A percentile compares a stretch with the other conserved stretches of the same genome.
These are phyloP conservation scores for Malurus leucopterus DNA, from an alignment of 2,797 vertebrate species.

Conservation along the genomic window DNA sequence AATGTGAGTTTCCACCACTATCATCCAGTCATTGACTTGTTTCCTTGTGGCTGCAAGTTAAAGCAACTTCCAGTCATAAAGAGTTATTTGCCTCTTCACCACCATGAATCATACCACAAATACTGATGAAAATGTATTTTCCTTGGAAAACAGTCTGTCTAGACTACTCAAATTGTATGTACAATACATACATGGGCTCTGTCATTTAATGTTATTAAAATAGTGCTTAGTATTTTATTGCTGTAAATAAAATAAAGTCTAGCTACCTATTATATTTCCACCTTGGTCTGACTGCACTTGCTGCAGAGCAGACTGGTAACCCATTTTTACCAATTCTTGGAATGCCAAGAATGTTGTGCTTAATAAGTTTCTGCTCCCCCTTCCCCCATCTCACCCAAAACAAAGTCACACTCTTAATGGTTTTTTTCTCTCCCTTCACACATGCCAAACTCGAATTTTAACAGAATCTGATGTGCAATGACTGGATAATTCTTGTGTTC, in stretches of 20 bases:
- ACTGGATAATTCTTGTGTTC: not conserved
- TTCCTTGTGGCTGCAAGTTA: constrained; percentile 54
- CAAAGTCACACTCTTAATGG: not conserved
- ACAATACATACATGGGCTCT: constrained; percentile 8
- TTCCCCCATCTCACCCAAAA: not conserved
- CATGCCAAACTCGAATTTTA: not conserved
- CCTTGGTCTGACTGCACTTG: constrained; percentile 20
- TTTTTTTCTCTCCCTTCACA: not conserved
- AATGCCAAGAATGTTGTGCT: constrained; percentile 4
- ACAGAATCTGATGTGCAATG: not conserved
- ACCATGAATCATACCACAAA: constrained; percentile 65
- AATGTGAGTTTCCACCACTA: constrained; percentile 22
- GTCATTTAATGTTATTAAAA: constrained; percentile 41
- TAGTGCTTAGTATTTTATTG: constrained; percentile 27
- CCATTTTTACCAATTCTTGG: not conserved
- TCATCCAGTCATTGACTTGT: constrained; percentile 34
- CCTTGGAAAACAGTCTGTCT: constrained; percentile 61
- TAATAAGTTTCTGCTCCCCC: not conserved
- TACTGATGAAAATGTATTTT: constrained; percentile 61
- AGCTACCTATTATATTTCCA: not conserved
- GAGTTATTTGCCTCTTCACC: constrained; percentile 54
- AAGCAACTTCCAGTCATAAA: constrained; percentile 61
- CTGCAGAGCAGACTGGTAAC: not conserved
- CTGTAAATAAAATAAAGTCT: constrained; percentile 39
- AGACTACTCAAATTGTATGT: constrained; percentile 44